phyloP scores from a whole-genome alignment of 2,113 vertebrate genomes.

The Cricetomys ansorgei region DNA sequence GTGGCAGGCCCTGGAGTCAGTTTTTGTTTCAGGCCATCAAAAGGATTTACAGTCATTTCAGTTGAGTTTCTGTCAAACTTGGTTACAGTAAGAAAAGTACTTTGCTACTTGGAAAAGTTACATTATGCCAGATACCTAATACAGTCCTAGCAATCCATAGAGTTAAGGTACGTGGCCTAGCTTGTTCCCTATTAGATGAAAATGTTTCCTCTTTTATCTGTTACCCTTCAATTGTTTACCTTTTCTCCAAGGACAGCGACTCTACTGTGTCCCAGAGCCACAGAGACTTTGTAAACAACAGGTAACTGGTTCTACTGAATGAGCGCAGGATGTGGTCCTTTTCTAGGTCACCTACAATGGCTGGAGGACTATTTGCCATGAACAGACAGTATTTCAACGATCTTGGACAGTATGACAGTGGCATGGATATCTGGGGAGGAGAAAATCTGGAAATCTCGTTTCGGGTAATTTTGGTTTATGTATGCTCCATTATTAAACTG shows the following conservation, averaged over 20 bases:
- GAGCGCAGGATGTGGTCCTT: background rate
- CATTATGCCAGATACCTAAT: background rate
- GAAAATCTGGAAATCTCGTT: conserved; percentile 99
- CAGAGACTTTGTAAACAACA: background rate
- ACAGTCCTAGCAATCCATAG: background rate
- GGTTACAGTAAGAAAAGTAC: background rate
- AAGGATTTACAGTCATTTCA: background rate
- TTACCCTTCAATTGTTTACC: background rate
- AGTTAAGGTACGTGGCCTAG: background rate
- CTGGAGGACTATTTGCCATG: conserved; percentile 98
- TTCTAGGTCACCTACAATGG: conserved; percentile 97
- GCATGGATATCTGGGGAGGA: conserved; percentile 99
- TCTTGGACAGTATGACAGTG: conserved; percentile 95
- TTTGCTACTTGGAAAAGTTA: background rate
- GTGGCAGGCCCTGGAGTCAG: background rate
- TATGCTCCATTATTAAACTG: background rate
- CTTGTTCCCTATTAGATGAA: background rate
- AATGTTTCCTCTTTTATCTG: background rate
- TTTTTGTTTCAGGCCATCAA: background rate
- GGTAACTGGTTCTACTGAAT: background rate
- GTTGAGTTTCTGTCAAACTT: background rate
- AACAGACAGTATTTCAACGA: conserved; percentile 95
- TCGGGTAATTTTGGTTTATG: conserved; percentile 88
- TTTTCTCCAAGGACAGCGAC: background rate
- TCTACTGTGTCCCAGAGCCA: background rate